These are phyloP conservation scores for Sapajus apella DNA, from an alignment of 2,113 vertebrate genomes.

Conservation along the genomic window DNA sequence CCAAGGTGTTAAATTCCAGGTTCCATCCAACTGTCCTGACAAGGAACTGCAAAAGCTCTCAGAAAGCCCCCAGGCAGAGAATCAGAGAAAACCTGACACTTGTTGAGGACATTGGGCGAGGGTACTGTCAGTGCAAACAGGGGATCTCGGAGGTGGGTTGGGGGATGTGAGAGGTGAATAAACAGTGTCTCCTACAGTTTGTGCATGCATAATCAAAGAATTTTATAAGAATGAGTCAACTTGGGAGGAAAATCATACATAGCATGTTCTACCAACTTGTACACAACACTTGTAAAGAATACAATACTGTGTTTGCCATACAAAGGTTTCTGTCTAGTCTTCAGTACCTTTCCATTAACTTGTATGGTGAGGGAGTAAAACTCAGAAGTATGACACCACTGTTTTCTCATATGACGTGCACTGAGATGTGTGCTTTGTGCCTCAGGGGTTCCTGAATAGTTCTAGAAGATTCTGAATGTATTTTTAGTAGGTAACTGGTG, in stretches of 20 bases:
- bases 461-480: not conserved
- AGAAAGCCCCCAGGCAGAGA: not conserved
- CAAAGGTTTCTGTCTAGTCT: not conserved
- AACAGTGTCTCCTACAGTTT: not conserved
- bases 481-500: not conserved
- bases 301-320: not conserved
- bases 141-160: not conserved
- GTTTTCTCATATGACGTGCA: not conserved
- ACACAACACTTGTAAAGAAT: not conserved
- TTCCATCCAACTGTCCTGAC: not conserved
- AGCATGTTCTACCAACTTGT: not conserved
- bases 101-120: accelerated
- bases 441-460: not conserved
- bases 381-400: not conserved
- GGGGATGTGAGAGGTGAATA: not conserved
- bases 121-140: not conserved
- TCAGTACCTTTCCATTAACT: not conserved
- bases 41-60: not conserved
- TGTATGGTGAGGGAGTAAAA: not conserved
- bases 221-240: not conserved
- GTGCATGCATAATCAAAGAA: not conserved
- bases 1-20: not conserved
- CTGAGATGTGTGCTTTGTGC: not conserved
- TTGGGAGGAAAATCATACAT: not conserved
- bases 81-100: not conserved